Evolutionary conservation across 2,113 vertebrate species (phyloP), one percentile per base, ranked within the genome.

Genomic region (Geococcyx californianus): DNA sequence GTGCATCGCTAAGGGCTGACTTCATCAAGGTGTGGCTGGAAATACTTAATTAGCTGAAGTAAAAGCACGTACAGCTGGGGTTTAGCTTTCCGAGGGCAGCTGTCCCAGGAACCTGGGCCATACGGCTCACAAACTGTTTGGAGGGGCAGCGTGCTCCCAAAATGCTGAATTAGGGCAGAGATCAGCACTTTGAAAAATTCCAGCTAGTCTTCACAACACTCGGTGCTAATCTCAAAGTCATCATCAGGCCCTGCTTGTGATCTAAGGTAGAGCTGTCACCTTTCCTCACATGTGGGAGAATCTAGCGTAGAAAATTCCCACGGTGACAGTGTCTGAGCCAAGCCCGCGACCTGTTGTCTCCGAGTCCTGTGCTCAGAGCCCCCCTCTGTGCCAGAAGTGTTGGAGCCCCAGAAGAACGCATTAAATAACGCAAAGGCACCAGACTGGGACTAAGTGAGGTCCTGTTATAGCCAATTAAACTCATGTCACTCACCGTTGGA

Each of bases 11-110:
- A 24, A 72, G 74, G 40, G 77, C 31, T 95, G 87, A 90, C 87
- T 68, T 96, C 91, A 94, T 87, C 70, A 73, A 91, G 91, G 93
- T 75, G 84, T 87, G 93, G 87, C 89, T 93, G 78, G 47, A 87
- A 93, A 52, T 38, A 68, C 16, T 94, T 93, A 52, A 72, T 0
- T 16, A 93, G 81, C 40, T 13, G 11, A 28, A 82, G 66, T 11
- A 36, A 74, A 74, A 83, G 77, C 40, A 16, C 1, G 2, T 4
- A 1, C 31, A 64, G 82, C 66, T 69, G 78, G 45, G 42, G 40
- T 9, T 60, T 26, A 42, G 60, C n/a, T 7, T 17, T 63, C 64
- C 9, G 34, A 56, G 42, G 64, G 70, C 67, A 64, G 40, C 25
- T 60, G 45, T 13, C 26, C 74, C 51, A 15, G 12, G 47, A 69